Evolutionary conservation across 2,888 invertebrate genomes (phyloP).

Genomic region (Polymixis lichenea): DNA sequence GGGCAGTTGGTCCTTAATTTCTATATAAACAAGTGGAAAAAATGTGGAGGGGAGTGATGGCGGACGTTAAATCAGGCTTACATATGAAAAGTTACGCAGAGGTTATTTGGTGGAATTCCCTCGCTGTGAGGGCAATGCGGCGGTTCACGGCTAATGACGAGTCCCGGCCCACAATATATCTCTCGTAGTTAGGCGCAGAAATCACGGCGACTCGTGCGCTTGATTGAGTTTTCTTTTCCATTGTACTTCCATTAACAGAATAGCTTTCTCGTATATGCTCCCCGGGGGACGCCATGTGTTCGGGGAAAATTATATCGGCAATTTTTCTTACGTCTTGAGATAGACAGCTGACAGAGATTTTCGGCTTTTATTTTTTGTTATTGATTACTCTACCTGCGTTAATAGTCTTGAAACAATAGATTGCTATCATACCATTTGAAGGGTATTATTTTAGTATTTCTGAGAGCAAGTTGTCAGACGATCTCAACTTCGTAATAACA

Average conservation of each 20-base stretch:
- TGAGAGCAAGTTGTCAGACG: conserved; percentile 29
- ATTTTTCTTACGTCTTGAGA: conserved; percentile 79
- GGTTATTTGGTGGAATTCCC: conserved; percentile 83
- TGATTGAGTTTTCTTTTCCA: conserved; percentile 90
- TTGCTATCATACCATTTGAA: conserved; percentile 35
- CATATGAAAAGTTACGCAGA: conserved; percentile 83
- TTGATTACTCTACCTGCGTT: conserved; percentile 51
- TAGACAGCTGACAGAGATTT: conserved; percentile 59
- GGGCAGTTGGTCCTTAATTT: conserved; percentile 49
- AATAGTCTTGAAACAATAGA: conserved; percentile 39
- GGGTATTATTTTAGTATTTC: conserved; percentile 38
- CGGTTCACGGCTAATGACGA: conserved; percentile 86
- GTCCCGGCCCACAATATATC: conserved; percentile 85
- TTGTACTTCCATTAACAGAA: conserved; percentile 89
- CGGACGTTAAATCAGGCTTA: conserved; percentile 79
- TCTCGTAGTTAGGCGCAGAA: conserved; percentile 88
- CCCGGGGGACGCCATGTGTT: conserved; percentile 84
- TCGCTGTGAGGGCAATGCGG: conserved; percentile 78
- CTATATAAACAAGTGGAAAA: conserved; percentile 71
- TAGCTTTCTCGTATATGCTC: conserved; percentile 84
- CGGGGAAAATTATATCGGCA: conserved; percentile 85
- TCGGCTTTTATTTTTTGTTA: conserved; percentile 52
- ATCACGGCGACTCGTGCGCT: conserved; percentile 88
- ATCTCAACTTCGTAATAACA: conserved; percentile 37
- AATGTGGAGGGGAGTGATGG: conserved; percentile 71